These are phyloP conservation scores for Candidula unifasciata DNA, from an alignment of 2,888 invertebrate species.

Conservation along the genomic window DNA sequence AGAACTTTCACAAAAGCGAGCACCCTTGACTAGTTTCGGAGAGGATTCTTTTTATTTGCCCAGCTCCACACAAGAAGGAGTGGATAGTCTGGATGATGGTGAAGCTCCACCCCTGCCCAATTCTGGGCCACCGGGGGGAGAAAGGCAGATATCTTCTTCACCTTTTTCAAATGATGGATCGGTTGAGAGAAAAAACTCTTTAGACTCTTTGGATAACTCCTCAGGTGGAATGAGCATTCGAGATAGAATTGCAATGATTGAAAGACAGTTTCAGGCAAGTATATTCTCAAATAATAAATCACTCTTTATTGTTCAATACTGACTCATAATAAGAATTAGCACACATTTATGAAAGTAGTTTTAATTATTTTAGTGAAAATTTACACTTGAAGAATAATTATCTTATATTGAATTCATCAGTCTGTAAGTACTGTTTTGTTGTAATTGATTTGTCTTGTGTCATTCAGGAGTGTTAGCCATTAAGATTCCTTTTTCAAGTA, in stretches of 20 bases:
- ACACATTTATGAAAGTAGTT: too few species aligned
- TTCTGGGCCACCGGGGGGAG: constrained; percentile 30
- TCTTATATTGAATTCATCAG: too few species aligned
- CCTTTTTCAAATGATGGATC: constrained; percentile 11
- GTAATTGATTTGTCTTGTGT: too few species aligned
- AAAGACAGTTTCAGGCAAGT: constrained; percentile 67
- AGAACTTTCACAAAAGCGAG: constrained; percentile 41
- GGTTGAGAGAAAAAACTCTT: constrained; percentile 42
- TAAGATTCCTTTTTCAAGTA: too few species aligned
- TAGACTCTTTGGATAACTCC: constrained; percentile 49
- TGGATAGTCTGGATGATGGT: constrained; percentile 53
- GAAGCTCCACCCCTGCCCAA: constrained; percentile 54
- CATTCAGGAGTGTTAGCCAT: too few species aligned
- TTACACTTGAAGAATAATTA: too few species aligned
- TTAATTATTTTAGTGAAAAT: too few species aligned
- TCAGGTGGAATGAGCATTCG: constrained; percentile 57
- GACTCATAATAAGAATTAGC: too few species aligned
- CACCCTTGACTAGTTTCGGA: constrained; percentile 58
- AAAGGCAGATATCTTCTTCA: constrained; percentile 1
- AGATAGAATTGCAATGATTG: constrained; percentile 68
- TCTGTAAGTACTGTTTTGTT: too few species aligned
- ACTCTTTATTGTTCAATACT: too few species aligned
- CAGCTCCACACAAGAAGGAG: constrained; percentile 54
- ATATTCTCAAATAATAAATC: neutral
- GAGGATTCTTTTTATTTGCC: constrained; percentile 59